Percentiles rank a stretch among this genome's conserved stretches.
Conservation (phyloP, 1,140 invertebrate genomes). For the Rhynchophorus ferrugineus region DNA sequence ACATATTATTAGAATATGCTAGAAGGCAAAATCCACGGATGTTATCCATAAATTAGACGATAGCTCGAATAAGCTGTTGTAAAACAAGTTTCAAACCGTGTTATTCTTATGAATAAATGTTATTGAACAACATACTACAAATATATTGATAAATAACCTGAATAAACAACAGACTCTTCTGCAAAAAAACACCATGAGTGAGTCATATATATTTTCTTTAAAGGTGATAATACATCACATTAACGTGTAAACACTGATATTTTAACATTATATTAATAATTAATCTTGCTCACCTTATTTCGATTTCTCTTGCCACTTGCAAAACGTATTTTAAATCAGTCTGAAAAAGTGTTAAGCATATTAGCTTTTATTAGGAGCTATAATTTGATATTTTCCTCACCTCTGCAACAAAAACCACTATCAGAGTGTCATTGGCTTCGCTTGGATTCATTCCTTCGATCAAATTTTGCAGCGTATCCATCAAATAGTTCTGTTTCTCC, state of each 20-base stretch:
- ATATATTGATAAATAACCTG: too few relatives aligned
- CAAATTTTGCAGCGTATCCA: constrained; percentile 81
- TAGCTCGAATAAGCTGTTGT: too few relatives aligned
- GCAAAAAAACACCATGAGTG: not conserved
- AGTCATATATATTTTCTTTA: too few relatives aligned
- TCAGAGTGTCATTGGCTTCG: constrained; percentile 73
- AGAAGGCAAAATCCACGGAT: too few relatives aligned
- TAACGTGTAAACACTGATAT: too few relatives aligned
- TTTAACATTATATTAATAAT: not conserved
- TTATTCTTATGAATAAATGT: too few relatives aligned
- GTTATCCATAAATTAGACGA: too few relatives aligned
- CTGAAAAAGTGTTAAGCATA: constrained; percentile 39
- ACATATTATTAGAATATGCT: too few relatives aligned
- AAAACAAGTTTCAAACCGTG: too few relatives aligned
- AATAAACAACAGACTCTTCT: too few relatives aligned
- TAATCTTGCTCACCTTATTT: constrained; percentile 57
- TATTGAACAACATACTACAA: too few relatives aligned
- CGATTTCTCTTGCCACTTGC: constrained; percentile 64
- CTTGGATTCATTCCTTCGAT: constrained; percentile 68
- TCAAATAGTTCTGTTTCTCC: constrained; percentile 81
- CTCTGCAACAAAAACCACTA: constrained; percentile 89
- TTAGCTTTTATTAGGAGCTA: not conserved
- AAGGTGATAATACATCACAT: too few relatives aligned
- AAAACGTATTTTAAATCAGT: constrained; percentile 64
- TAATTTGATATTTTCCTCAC: constrained; percentile 41